Conservation (phyloP, 2,888 invertebrate species). For the Pristionchus entomophagus region DNA sequence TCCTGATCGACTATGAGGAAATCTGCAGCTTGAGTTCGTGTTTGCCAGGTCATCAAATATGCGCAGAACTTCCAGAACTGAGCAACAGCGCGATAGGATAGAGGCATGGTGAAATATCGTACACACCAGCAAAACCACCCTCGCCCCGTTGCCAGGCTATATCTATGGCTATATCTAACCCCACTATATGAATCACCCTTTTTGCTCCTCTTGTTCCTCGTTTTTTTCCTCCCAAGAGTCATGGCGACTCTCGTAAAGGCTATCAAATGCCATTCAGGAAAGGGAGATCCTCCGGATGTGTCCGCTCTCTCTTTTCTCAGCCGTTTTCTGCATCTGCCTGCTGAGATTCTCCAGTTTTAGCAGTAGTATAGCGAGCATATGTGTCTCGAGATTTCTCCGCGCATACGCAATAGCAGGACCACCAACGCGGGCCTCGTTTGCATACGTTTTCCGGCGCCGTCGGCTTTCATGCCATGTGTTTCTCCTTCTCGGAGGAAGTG, state of each 20-base stretch:
- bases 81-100: background rate
- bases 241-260: background rate
- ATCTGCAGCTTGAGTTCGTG: background rate
- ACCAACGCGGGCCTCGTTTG: background rate
- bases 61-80: background rate
- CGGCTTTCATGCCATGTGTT: constrained; percentile 2
- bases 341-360: background rate
- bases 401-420: background rate
- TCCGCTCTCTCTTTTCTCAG: background rate
- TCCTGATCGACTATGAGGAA: background rate
- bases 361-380: background rate
- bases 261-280: constrained; percentile 19
- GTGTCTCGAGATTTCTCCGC: background rate
- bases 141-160: background rate
- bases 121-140: no score
- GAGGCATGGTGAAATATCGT: constrained; percentile 28
- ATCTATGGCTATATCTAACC: background rate
- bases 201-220: background rate
- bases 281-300: background rate
- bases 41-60: background rate
- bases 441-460: constrained; percentile 15
- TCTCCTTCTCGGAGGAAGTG: background rate
- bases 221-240: background rate
- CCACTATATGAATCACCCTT: constrained; percentile 1
- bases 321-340: background rate